phyloP scores from a whole-genome alignment of 2,113 vertebrate genomes.

The Paratilapia polleni region DNA sequence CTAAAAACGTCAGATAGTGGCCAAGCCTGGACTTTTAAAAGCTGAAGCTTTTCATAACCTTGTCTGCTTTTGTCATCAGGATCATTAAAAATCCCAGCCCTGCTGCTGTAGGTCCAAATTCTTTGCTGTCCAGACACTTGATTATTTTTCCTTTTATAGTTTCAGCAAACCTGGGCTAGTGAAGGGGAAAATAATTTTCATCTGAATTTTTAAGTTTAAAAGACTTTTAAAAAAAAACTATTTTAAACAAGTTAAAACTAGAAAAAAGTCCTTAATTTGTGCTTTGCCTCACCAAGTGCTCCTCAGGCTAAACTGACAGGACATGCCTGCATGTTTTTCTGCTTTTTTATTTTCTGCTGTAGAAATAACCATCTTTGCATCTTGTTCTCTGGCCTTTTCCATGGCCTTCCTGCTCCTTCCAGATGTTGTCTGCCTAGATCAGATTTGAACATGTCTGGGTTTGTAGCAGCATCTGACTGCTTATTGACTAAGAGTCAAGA shows the following conservation, averaged over 20 bases:
- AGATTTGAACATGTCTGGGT: conserved; percentile 54
- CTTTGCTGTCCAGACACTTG: conserved; percentile 6
- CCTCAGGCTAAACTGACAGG: neutral
- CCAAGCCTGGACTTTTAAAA: neutral
- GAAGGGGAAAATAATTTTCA: neutral
- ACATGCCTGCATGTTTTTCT: neutral
- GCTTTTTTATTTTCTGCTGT: neutral
- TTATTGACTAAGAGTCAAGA: conserved; percentile 63
- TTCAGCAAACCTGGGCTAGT: neutral
- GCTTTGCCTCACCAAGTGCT: rapidly evolving
- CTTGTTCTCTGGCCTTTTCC: conserved; percentile 24
- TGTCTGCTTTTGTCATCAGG: conserved; percentile 39
- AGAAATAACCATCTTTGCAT: conserved; percentile 18
- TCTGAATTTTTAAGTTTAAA: neutral
- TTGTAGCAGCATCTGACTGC: conserved; percentile 43
- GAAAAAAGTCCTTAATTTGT: neutral
- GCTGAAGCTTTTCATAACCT: conserved; percentile 32
- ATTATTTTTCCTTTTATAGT: conserved; percentile 31
- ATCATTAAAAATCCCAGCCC: conserved; percentile 27
- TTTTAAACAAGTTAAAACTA: too few species aligned
- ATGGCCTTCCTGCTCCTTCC: conserved; percentile 14
- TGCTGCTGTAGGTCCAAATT: conserved; percentile 1
- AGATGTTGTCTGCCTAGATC: conserved; percentile 26
- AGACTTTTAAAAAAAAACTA: neutral
- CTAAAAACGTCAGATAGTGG: conserved; percentile 5